Percentiles rank a stretch among this genome's conserved stretches.
phyloP scores from a whole-genome alignment of 2,113 vertebrate genomes.

The Seriola aureovittata region DNA sequence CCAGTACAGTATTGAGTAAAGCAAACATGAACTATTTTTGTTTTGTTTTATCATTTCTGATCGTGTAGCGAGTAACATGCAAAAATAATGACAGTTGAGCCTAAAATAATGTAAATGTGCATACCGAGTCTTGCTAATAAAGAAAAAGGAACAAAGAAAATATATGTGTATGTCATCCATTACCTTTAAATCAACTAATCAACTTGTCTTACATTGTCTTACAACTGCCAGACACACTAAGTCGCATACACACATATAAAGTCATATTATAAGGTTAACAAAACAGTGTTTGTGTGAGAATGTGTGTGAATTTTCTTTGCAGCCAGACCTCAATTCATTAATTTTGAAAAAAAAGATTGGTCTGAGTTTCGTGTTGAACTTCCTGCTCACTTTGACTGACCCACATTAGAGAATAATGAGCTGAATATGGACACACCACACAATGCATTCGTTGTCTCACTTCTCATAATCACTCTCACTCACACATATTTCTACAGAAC shows the following conservation, averaged over 20 bases:
- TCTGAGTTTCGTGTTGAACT: conserved; percentile 3
- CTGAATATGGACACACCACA: background rate
- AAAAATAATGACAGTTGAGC: background rate
- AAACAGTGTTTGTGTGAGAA: background rate
- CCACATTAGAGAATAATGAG: background rate
- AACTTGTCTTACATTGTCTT: background rate
- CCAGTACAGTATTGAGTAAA: background rate
- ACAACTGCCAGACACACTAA: background rate
- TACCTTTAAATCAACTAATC: background rate
- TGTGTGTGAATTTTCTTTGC: background rate
- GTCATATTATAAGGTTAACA: background rate
- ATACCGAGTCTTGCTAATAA: background rate
- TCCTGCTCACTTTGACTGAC: conserved; percentile 25
- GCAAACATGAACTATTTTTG: too few relatives aligned
- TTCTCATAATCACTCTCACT: background rate
- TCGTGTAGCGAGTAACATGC: background rate
- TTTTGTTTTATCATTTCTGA: too few relatives aligned
- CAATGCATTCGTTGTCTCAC: conserved; percentile 50
- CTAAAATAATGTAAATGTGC: too few relatives aligned
- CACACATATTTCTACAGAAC: background rate
- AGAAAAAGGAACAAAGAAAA: too few relatives aligned
- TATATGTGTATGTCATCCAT: background rate
- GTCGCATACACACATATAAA: background rate
- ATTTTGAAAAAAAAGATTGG: background rate
- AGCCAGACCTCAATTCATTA: background rate